Percentiles rank a stretch among this genome's conserved stretches.
These are phyloP conservation scores for Pammene fasciana DNA, from an alignment of 2,888 invertebrate species.

Conservation along the genomic window DNA sequence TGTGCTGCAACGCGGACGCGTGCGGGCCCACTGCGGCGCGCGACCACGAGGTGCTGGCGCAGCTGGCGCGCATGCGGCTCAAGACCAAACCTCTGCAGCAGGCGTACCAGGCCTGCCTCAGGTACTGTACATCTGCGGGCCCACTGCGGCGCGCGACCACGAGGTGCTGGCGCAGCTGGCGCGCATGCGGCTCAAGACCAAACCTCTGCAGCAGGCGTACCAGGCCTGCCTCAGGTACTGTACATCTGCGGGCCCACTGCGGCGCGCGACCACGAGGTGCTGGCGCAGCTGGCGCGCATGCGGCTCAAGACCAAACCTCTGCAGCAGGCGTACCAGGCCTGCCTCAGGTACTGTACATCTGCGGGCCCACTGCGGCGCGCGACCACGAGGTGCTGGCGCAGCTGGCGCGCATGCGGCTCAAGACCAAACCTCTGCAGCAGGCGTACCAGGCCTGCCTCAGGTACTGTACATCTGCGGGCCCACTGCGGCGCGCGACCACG, in stretches of 20 bases:
- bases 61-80: slow-evolving; percentile 93
- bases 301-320: background rate
- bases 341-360: background rate
- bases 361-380: background rate
- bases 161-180: slow-evolving; percentile 45
- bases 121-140: slow-evolving; percentile 1
- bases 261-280: background rate
- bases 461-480: slow-evolving; percentile 77
- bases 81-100: slow-evolving; percentile 97
- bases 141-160: background rate
- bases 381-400: slow-evolving; percentile 83
- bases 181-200: slow-evolving; percentile 58
- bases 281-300: slow-evolving; percentile 1
- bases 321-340: background rate
- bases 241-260: background rate
- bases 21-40: slow-evolving; percentile 82
- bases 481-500: slow-evolving; percentile 86
- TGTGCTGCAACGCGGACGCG: slow-evolving; percentile 94
- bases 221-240: slow-evolving; percentile 1
- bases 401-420: slow-evolving; percentile 94
- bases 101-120: slow-evolving; percentile 92
- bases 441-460: slow-evolving; percentile 92
- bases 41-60: slow-evolving; percentile 91
- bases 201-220: background rate
- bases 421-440: slow-evolving; percentile 95